Conservation (phyloP, 2,888 invertebrate species). For the Drosophila paramelanica region DNA sequence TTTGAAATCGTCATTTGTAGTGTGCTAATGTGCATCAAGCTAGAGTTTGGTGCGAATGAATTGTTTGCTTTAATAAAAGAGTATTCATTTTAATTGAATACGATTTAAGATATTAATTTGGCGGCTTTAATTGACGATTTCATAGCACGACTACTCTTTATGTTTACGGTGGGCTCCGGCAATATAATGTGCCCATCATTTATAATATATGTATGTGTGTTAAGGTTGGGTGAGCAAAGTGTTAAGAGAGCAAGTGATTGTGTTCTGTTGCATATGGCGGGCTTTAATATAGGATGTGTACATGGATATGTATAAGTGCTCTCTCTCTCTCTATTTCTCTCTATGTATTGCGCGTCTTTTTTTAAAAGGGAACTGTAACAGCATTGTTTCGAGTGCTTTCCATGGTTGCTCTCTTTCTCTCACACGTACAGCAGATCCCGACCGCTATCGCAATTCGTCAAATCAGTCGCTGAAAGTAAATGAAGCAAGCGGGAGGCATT, state of each 20-base stretch:
- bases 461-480: constrained; percentile 1
- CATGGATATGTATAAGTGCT: no score
- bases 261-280: neutral
- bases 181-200: neutral
- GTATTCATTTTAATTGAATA: constrained; percentile 68
- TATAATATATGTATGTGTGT: neutral
- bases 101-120: constrained; percentile 27
- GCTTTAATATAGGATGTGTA: neutral
- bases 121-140: neutral
- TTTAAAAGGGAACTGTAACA: no score
- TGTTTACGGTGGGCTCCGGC: neutral
- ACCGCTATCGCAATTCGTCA: neutral
- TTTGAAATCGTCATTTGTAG: constrained; percentile 46
- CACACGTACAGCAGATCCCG: neutral
- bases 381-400: neutral
- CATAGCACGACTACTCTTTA: neutral
- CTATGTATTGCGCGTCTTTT: neutral
- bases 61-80: constrained; percentile 49
- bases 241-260: neutral
- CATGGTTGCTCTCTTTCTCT: neutral
- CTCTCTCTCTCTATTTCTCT: neutral
- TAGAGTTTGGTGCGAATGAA: constrained; percentile 15
- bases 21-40: constrained; percentile 42
- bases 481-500: neutral
- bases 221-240: neutral